These are phyloP conservation scores for Micromys minutus DNA, from an alignment of 2,113 vertebrate genomes.

Conservation along the genomic window DNA sequence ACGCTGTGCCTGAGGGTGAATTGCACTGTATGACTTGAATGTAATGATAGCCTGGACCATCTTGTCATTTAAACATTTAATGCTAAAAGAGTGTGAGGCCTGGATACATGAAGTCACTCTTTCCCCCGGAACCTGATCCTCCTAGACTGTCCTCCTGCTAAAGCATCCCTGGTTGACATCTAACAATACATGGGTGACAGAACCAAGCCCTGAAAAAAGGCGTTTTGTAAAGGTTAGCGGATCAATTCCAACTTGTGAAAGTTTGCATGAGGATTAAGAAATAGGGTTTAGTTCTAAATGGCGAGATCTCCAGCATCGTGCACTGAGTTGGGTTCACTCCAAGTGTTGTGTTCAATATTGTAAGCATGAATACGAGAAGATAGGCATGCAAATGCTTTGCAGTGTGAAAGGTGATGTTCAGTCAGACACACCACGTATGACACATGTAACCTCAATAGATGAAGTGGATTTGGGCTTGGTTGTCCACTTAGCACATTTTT, in stretches of 20 bases:
- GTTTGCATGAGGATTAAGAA: background rate
- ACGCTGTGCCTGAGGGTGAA: constrained; percentile 1
- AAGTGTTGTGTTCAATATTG: background rate
- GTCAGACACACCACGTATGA: background rate
- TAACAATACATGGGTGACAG: background rate
- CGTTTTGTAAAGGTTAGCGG: background rate
- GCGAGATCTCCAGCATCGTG: background rate
- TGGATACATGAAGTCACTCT: no score
- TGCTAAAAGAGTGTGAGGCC: background rate
- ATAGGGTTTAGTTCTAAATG: background rate
- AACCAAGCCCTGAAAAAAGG: background rate
- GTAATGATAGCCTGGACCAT: background rate
- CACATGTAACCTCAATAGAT: background rate
- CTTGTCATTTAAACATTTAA: background rate
- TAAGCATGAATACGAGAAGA: constrained; percentile 6
- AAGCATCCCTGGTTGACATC: background rate
- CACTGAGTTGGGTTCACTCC: background rate
- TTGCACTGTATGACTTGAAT: background rate
- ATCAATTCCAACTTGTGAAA: background rate
- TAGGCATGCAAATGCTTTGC: background rate
- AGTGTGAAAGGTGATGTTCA: background rate
- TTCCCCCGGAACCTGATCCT: background rate
- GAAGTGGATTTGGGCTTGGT: background rate
- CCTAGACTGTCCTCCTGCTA: background rate
- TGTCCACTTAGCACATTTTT: background rate